phyloP scores from a whole-genome alignment of 2,113 vertebrate genomes.

The Cettia cetti region DNA sequence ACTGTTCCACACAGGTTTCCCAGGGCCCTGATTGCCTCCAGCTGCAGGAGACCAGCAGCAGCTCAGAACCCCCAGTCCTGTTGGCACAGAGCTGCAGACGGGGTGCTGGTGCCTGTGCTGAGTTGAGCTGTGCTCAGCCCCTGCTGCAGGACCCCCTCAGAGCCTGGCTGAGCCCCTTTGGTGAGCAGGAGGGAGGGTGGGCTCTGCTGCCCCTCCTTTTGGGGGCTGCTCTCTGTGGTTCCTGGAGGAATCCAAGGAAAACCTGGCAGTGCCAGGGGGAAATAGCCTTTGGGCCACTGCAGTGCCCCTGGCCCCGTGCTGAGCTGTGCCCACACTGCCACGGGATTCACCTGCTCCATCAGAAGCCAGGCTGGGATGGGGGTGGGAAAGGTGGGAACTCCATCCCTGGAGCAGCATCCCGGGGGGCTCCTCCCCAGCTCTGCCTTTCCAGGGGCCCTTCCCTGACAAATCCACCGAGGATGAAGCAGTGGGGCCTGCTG shows the following conservation, averaged over 20 bases:
- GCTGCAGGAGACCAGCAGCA: not conserved
- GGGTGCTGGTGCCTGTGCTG: not conserved
- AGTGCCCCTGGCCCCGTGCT: too few species aligned
- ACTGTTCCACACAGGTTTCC: fast-evolving
- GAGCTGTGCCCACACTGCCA: not conserved
- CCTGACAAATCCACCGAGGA: fast-evolving
- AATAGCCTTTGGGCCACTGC: not conserved
- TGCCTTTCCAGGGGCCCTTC: not conserved
- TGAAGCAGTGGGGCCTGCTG: not conserved
- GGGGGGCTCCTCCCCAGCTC: not conserved
- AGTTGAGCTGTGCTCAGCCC: not conserved
- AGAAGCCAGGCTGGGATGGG: not conserved
- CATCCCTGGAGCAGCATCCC: not conserved
- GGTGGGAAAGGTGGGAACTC: not conserved
- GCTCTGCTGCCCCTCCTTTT: not conserved
- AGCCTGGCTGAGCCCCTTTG: not conserved
- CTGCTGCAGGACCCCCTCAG: not conserved
- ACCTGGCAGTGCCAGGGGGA: not conserved
- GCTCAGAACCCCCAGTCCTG: fast-evolving
- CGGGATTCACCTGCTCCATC: not conserved
- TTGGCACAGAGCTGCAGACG: not conserved
- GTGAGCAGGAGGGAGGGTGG: not conserved
- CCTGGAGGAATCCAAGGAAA: not conserved
- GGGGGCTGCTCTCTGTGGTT: not conserved
- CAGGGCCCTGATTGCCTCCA: not conserved